phyloP scores from a whole-genome alignment of 2,797 vertebrate species.

The Melanotaenia maccullochi region DNA sequence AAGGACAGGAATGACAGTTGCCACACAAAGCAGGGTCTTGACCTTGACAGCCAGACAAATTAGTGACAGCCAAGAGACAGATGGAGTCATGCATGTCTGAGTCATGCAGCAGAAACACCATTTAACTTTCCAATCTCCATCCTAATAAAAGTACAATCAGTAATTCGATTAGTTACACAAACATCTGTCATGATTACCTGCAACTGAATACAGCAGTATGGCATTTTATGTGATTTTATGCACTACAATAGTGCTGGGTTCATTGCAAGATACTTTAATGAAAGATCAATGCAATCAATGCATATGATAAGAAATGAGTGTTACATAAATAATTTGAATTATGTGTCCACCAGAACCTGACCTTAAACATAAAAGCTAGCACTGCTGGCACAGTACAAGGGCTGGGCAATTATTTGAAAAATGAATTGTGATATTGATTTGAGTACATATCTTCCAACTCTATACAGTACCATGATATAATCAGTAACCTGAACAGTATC shows the following conservation, averaged over 20 bases:
- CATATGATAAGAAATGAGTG: not conserved
- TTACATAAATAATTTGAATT: conserved; percentile 5
- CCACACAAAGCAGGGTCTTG: not conserved
- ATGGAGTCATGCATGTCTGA: conserved; percentile 21
- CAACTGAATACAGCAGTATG: not conserved
- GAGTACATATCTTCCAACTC: too few relatives aligned
- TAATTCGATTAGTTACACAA: not conserved
- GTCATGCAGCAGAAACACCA: not conserved
- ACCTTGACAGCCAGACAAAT: conserved; percentile 30
- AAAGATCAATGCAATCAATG: not conserved
- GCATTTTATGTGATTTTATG: too few relatives aligned
- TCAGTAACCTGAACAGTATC: conserved; percentile 27
- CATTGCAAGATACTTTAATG: not conserved
- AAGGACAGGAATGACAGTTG: conserved; percentile 17
- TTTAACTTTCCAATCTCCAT: not conserved
- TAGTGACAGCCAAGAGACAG: conserved; percentile 42
- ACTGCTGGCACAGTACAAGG: not conserved
- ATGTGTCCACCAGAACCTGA: not conserved
- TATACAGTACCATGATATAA: conserved; percentile 21
- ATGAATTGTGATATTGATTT: too few relatives aligned
- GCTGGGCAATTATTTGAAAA: too few relatives aligned
- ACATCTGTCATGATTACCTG: not conserved
- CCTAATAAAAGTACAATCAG: not conserved
- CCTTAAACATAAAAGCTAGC: conserved; percentile 11
- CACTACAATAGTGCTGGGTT: not conserved